A percentile compares a stretch with the other conserved stretches of the same genome.
These are phyloP conservation scores for Pristiophorus japonicus DNA, from an alignment of 2,113 vertebrate species.

Conservation along the genomic window DNA sequence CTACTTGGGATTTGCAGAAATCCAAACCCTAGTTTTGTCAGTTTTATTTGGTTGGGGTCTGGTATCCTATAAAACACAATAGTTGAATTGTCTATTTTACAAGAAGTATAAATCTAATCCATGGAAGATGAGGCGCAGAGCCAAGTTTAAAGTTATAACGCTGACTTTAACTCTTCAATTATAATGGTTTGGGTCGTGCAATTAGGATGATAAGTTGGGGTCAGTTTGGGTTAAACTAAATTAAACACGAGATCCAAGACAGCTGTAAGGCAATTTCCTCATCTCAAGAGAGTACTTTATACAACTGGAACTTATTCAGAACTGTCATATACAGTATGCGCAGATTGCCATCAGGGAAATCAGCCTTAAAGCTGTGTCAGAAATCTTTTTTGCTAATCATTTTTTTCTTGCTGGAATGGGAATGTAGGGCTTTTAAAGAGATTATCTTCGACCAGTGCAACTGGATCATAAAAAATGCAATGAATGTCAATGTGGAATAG, in stretches of 20 bases:
- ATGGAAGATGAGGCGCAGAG: not conserved
- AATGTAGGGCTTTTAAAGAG: not conserved
- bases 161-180: not conserved
- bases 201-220: slow-evolving; percentile 15
- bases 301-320: not conserved
- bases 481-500: not conserved
- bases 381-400: slow-evolving; percentile 4
- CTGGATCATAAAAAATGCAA: not conserved
- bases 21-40: not conserved
- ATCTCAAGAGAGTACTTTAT: not conserved
- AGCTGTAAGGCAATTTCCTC: not conserved
- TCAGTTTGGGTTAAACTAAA: slow-evolving; percentile 4
- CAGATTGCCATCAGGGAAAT: not conserved
- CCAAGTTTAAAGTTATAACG: not conserved
- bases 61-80: not conserved
- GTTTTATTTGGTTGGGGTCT: not conserved
- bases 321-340: not conserved
- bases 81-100: not conserved
- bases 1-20: not conserved
- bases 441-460: not conserved
- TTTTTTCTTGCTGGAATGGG: not conserved
- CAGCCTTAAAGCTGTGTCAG: not conserved
- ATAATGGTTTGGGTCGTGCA: not conserved
- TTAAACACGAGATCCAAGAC: slow-evolving; percentile 5
- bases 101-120: not conserved